Evolutionary conservation across 2,797 vertebrate species (phyloP).

Genomic region (Sternarchorhynchus goeldii): DNA sequence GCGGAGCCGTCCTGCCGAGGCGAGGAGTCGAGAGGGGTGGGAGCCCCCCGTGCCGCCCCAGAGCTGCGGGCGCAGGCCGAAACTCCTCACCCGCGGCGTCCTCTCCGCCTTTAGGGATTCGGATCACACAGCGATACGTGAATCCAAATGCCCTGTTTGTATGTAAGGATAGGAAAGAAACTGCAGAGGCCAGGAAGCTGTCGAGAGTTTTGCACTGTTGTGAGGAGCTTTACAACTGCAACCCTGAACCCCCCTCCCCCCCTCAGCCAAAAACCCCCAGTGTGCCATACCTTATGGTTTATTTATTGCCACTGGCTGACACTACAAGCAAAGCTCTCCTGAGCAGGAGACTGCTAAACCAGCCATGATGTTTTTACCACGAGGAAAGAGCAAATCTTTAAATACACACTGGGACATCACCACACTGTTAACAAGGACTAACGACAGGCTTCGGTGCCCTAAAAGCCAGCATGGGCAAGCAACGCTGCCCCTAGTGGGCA

Average conservation of each 20-base stretch:
- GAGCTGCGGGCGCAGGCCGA: conserved; percentile 12
- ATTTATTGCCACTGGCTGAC: conserved; percentile 45
- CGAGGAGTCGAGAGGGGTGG: conserved; percentile 17
- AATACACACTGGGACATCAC: conserved; percentile 57
- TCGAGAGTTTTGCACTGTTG: conserved; percentile 47
- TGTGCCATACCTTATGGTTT: conserved; percentile 52
- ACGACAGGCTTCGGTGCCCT: conserved; percentile 46
- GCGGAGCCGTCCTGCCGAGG: conserved; percentile 32
- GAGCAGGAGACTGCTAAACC: conserved; percentile 41
- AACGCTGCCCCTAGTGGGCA: conserved; percentile 19
- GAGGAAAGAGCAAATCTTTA: conserved; percentile 52
- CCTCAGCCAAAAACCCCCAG: not conserved
- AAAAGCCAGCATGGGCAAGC: conserved; percentile 23
- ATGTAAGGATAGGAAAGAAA: not conserved
- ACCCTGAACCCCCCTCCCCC: conserved; percentile 14
- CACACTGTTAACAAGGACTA: conserved; percentile 60
- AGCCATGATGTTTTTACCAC: conserved; percentile 57
- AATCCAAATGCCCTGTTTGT: conserved; percentile 16
- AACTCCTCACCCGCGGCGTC: conserved; percentile 6
- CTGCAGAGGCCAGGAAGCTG: conserved; percentile 33
- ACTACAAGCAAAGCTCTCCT: conserved; percentile 32
- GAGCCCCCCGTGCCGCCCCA: not conserved
- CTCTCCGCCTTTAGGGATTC: conserved; percentile 1
- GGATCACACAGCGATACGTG: conserved; percentile 1
- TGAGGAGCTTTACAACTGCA: conserved; percentile 42